phyloP scores from a whole-genome alignment of 2,797 vertebrate genomes.

The Decapterus maruadsi region DNA sequence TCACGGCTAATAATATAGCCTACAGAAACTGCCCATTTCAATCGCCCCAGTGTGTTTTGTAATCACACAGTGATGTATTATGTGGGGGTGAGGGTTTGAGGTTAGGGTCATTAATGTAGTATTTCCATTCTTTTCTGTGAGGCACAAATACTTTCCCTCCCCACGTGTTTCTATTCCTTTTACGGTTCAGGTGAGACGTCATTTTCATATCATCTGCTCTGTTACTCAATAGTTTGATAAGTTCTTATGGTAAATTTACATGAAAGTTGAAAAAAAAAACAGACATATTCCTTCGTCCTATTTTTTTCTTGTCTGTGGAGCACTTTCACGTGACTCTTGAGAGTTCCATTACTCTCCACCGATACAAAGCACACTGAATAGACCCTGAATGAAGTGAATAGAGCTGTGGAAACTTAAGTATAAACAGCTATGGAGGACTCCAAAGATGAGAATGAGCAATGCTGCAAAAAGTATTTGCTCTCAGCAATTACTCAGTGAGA shows the following conservation, averaged over 20 bases:
- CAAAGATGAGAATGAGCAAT: background rate
- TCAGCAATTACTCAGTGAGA: background rate
- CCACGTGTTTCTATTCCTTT: background rate
- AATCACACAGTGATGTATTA: constrained; percentile 38
- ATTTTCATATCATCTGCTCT: constrained; percentile 1
- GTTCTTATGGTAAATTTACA: background rate
- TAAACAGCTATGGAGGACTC: background rate
- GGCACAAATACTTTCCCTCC: constrained; percentile 13
- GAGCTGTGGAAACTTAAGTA: constrained; percentile 1
- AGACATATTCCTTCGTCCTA: no score
- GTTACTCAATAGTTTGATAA: background rate
- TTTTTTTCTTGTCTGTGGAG: background rate
- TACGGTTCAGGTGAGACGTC: background rate
- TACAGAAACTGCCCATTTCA: constrained; percentile 23
- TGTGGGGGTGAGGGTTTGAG: constrained; percentile 25
- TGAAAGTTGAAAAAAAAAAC: background rate
- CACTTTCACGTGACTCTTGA: background rate
- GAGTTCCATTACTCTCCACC: constrained; percentile 1
- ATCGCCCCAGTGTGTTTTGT: constrained; percentile 8
- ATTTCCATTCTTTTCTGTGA: constrained; percentile 13
- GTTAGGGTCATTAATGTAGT: constrained; percentile 12
- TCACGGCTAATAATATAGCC: constrained; percentile 30
- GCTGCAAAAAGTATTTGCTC: background rate
- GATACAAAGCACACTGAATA: constrained; percentile 5
- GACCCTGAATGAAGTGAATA: background rate